phyloP scores from a whole-genome alignment of 2,888 invertebrate species.

The Octonoba sinensis region DNA sequence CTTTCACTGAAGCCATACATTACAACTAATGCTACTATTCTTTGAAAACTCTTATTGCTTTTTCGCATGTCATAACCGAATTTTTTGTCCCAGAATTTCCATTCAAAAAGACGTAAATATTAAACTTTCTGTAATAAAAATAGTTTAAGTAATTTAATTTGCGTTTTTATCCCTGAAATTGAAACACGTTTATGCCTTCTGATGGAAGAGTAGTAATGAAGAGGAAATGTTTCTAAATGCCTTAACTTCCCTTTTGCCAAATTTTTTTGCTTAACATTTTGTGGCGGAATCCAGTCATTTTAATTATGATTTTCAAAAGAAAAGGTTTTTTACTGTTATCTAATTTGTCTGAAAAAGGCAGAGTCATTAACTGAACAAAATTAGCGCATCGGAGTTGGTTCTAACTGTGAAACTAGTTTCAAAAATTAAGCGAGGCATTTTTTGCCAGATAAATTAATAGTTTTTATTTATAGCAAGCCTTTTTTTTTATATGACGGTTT shows the following conservation, averaged over 20 bases:
- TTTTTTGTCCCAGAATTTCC: conserved; percentile 9
- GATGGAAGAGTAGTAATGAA: conserved; percentile 21
- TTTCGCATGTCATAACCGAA: too few species aligned
- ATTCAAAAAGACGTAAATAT: conserved; percentile 35
- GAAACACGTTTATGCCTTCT: conserved; percentile 41
- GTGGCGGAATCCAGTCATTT: conserved; percentile 19
- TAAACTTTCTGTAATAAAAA: conserved; percentile 25
- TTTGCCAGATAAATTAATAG: background rate
- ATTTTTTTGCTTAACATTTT: conserved; percentile 13
- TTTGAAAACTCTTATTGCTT: too few species aligned
- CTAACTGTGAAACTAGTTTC: too few species aligned
- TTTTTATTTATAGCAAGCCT: too few species aligned
- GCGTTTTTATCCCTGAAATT: conserved; percentile 31
- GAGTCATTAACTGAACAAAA: conserved; percentile 28
- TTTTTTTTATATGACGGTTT: too few species aligned
- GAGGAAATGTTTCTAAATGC: conserved; percentile 35
- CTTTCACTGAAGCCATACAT: too few species aligned
- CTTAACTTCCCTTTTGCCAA: conserved; percentile 3
- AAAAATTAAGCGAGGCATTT: background rate
- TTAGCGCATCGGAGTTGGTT: conserved; percentile 1
- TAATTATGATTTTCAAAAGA: conserved; percentile 31
- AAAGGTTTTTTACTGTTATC: background rate
- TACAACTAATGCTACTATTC: too few species aligned
- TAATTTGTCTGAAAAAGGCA: background rate
- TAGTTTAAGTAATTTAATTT: conserved; percentile 44